Evolutionary conservation across 1,140 invertebrate species (phyloP).

Genomic region (Neodiprion lecontei): DNA sequence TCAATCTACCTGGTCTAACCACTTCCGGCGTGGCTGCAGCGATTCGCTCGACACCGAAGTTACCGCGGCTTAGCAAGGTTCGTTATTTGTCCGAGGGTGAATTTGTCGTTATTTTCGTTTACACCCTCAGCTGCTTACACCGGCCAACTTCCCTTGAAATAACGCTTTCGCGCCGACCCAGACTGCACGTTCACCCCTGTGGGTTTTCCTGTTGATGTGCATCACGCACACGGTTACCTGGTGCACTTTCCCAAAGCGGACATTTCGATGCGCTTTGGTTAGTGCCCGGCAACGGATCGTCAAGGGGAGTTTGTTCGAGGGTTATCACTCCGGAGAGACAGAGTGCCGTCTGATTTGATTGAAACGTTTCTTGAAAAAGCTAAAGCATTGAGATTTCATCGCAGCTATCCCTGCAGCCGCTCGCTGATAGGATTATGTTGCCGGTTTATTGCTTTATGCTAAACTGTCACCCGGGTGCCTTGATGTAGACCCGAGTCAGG

Average conservation of each 20-base stretch:
- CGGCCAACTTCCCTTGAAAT: not conserved
- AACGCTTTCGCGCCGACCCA: not conserved
- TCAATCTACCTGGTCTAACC: slow-evolving; percentile 1
- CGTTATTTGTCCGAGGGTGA: not conserved
- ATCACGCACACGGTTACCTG: no score
- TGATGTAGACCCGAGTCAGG: no score
- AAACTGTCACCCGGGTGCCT: no score
- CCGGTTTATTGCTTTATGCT: no score
- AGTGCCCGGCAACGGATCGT: not conserved
- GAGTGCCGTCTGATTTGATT: not conserved
- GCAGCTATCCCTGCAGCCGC: no score
- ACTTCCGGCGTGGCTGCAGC: not conserved
- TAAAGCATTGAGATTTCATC: no score
- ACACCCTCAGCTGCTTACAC: not conserved
- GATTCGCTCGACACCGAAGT: not conserved
- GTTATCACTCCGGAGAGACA: slow-evolving; percentile 1
- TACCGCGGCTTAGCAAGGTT: not conserved
- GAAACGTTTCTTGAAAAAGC: not conserved
- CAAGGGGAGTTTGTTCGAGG: not conserved
- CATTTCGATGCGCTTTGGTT: not conserved
- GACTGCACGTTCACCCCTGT: no score
- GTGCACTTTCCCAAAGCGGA: not conserved
- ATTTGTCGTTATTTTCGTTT: slow-evolving; percentile 1
- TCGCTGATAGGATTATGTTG: no score
- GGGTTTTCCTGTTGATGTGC: no score